Percentiles rank a stretch among this genome's conserved stretches.
Evolutionary conservation across 2,888 invertebrate species (phyloP).

Genomic region (Icerya purchasi): DNA sequence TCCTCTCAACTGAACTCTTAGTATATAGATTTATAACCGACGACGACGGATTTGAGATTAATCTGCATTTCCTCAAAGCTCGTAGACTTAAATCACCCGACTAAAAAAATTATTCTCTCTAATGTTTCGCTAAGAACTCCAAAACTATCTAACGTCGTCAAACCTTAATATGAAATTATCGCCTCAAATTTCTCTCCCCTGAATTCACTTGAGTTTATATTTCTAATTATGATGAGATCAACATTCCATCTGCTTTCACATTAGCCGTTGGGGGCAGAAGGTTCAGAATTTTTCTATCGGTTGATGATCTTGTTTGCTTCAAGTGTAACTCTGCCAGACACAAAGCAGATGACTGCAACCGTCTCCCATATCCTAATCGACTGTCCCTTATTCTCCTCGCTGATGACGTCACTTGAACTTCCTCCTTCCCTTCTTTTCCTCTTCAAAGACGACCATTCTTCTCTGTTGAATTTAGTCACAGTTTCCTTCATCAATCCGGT

Average conservation of each 20-base stretch:
- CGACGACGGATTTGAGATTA: background rate
- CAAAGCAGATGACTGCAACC: background rate
- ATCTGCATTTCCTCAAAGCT: background rate
- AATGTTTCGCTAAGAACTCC: background rate
- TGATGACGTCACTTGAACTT: no score
- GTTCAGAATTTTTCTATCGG: background rate
- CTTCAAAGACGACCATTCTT: no score
- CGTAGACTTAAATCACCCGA: background rate
- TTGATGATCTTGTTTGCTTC: background rate
- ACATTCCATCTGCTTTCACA: background rate
- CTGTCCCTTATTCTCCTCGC: no score
- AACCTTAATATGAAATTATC: background rate
- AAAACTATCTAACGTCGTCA: background rate
- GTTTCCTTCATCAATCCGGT: no score
- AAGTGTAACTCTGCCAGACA: background rate
- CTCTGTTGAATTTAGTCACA: no score
- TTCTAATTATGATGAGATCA: background rate
- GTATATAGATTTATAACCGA: background rate
- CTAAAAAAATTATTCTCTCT: background rate
- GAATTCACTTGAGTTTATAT: background rate
- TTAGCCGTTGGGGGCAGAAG: background rate
- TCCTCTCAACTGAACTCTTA: background rate
- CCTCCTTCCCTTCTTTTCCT: no score
- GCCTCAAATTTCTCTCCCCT: background rate
- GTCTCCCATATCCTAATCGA: background rate